phyloP scores from a whole-genome alignment of 1,140 invertebrate genomes.

The Copidosoma floridanum region DNA sequence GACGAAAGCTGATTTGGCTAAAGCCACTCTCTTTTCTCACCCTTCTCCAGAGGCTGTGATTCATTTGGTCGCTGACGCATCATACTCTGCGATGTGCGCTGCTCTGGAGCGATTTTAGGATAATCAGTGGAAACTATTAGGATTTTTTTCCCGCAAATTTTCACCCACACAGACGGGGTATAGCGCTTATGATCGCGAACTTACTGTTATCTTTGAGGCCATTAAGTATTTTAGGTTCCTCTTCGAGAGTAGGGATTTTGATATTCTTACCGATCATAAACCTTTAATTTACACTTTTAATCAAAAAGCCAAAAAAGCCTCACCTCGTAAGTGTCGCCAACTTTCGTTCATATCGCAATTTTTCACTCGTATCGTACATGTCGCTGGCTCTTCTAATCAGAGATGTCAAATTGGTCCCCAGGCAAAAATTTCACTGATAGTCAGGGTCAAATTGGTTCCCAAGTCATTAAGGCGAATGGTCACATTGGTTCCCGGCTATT shows the following conservation, averaged over 20 bases:
- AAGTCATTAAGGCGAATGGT: no score
- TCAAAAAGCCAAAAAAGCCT: not conserved
- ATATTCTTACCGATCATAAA: not conserved
- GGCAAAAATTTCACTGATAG: no score
- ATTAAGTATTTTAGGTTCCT: not conserved
- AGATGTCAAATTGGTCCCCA: no score
- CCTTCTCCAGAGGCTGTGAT: not conserved
- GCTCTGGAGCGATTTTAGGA: not conserved
- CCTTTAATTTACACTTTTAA: not conserved
- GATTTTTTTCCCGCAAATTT: not conserved
- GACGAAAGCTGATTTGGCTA: not conserved
- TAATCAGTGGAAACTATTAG: not conserved
- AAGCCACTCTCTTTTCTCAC: no score
- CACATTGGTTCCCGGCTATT: no score
- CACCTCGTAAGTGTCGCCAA: not conserved
- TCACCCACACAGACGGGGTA: not conserved
- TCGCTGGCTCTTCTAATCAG: no score
- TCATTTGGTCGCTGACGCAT: not conserved
- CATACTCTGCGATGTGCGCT: not conserved
- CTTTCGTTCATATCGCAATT: not conserved
- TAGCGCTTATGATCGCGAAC: constrained; percentile 3
- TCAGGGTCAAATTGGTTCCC: no score
- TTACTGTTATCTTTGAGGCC: not conserved
- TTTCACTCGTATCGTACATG: not conserved
- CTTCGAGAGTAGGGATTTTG: no score